A percentile compares a stretch with the other conserved stretches of the same genome.
phyloP scores from a whole-genome alignment of 1,140 invertebrate species.

The Mycetomoellerius zeteki region DNA sequence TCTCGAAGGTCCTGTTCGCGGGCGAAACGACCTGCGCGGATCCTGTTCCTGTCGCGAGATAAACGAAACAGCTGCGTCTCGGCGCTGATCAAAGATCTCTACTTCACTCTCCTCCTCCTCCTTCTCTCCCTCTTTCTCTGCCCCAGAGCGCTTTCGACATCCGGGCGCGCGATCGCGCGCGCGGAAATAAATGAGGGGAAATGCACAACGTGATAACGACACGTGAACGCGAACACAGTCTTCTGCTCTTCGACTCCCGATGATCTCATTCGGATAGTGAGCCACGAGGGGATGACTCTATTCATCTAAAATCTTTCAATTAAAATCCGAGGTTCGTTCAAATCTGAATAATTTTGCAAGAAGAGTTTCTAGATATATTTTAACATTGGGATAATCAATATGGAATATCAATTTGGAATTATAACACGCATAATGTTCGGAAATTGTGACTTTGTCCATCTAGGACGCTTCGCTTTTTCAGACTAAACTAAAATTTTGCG shows the following conservation, averaged over 20 bases:
- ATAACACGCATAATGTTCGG: background rate
- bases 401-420: background rate
- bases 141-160: conserved; percentile 69
- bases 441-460: background rate
- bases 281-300: conserved; percentile 12
- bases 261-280: conserved; percentile 30
- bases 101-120: background rate
- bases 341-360: background rate
- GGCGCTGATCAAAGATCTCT: conserved; percentile 75
- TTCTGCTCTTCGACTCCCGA: conserved; percentile 15
- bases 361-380: background rate
- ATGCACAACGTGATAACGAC: conserved; percentile 49
- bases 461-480: background rate
- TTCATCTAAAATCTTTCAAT: conserved; percentile 29
- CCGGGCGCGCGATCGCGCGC: conserved; percentile 66
- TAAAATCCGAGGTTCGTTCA: background rate
- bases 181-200: conserved; percentile 72
- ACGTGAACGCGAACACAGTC: conserved; percentile 29
- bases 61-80: conserved; percentile 79
- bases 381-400: background rate
- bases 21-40: conserved; percentile 80
- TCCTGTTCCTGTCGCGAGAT: conserved; percentile 83
- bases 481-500: background rate
- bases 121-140: background rate
- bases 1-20: conserved; percentile 77